Percentiles rank a stretch among this genome's conserved stretches.
Conservation (phyloP, 2,113 vertebrate species). For the Podarcis cretensis region DNA sequence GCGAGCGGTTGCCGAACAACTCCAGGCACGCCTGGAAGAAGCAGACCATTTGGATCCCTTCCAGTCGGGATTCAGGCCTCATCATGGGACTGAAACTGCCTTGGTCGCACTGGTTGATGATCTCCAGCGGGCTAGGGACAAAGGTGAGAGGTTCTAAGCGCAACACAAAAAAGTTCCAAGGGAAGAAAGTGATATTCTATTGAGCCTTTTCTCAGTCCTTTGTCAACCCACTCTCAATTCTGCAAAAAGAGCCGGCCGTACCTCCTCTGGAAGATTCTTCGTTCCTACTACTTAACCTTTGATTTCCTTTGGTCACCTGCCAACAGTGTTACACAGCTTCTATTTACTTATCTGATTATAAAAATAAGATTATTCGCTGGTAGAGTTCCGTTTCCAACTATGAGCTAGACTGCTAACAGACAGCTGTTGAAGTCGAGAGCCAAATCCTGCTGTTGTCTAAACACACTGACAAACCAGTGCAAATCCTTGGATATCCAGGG, state of each 20-base stretch:
- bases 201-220: neutral
- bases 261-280: neutral
- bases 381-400: neutral
- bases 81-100: too few relatives aligned
- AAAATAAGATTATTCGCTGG: slow-evolving; percentile 10
- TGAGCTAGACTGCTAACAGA: neutral
- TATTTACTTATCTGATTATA: slow-evolving; percentile 6
- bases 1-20: too few relatives aligned
- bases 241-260: neutral
- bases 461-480: neutral
- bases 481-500: neutral
- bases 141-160: too few relatives aligned
- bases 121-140: too few relatives aligned
- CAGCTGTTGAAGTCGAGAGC: neutral
- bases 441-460: neutral
- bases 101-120: too few relatives aligned
- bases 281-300: neutral
- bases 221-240: neutral
- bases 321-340: neutral
- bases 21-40: too few relatives aligned
- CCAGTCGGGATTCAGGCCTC: too few relatives aligned
- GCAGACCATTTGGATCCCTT: too few relatives aligned
- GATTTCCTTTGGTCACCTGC: neutral
- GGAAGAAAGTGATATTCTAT: neutral
- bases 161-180: neutral